Evolutionary conservation across 2,797 vertebrate genomes (phyloP).

Genomic region (Todus mexicanus): DNA sequence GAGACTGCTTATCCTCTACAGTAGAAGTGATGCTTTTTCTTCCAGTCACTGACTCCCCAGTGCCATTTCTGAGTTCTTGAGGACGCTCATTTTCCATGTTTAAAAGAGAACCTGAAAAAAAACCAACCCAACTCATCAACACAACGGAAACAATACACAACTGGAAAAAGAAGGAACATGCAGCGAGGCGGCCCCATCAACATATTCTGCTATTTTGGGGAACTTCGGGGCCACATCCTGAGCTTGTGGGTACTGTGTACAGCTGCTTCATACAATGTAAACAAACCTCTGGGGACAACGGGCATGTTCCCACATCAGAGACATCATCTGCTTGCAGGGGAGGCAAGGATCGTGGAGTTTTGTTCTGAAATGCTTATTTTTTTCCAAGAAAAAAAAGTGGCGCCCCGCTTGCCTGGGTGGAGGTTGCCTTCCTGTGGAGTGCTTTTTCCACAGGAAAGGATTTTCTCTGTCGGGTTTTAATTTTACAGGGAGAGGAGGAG

Average conservation of each 20-base stretch:
- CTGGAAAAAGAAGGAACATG: not conserved
- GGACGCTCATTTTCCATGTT: constrained; percentile 64
- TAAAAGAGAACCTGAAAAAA: constrained; percentile 73
- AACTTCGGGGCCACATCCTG: not conserved
- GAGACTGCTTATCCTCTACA: not conserved
- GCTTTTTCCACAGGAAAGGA: constrained; percentile 7
- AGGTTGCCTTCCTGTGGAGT: not conserved
- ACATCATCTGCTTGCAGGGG: not conserved
- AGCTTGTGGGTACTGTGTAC: not conserved
- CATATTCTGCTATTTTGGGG: not conserved
- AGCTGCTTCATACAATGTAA: not conserved
- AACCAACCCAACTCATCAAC: not conserved
- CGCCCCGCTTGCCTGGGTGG: not conserved
- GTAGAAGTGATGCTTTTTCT: not conserved
- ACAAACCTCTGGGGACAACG: not conserved
- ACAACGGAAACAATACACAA: not conserved
- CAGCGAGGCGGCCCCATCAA: not conserved
- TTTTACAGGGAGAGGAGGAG: not conserved
- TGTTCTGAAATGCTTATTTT: constrained; percentile 1
- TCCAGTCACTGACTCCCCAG: not conserved
- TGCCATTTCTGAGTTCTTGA: not conserved
- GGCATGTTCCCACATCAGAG: not conserved
- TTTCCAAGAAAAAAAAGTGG: not conserved
- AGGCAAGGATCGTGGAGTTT: not conserved
- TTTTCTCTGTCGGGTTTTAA: not conserved